phyloP scores from a whole-genome alignment of 1,140 invertebrate genomes.

The Linepithema humile region DNA sequence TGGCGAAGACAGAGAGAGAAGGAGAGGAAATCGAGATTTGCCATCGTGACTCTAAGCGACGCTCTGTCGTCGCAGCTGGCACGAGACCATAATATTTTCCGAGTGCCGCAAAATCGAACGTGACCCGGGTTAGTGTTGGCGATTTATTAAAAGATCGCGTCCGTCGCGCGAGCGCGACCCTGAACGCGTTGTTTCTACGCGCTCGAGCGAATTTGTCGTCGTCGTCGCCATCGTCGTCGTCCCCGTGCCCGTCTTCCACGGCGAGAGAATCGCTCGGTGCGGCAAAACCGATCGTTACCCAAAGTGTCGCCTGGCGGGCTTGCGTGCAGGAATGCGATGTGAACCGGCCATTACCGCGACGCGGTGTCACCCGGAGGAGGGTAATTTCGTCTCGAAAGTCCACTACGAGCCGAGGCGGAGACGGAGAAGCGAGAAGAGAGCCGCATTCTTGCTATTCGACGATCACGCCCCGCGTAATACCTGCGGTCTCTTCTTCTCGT shows the following conservation, averaged over 20 bases:
- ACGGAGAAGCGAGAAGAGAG: slow-evolving; percentile 58
- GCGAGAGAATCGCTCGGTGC: slow-evolving; percentile 20
- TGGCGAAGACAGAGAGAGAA: neutral
- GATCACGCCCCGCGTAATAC: slow-evolving; percentile 12
- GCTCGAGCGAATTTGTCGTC: slow-evolving; percentile 29
- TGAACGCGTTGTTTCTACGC: slow-evolving; percentile 2
- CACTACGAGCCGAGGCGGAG: slow-evolving; percentile 53
- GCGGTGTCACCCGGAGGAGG: slow-evolving; percentile 79
- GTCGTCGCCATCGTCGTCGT: slow-evolving; percentile 8
- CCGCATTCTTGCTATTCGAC: slow-evolving; percentile 59
- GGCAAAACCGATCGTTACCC: slow-evolving; percentile 79
- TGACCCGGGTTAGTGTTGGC: slow-evolving; percentile 48
- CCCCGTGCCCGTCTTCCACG: slow-evolving; percentile 29
- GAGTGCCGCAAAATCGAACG: slow-evolving; percentile 38
- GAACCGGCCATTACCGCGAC: slow-evolving; percentile 77
- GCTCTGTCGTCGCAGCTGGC: slow-evolving; percentile 60
- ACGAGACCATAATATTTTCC: slow-evolving; percentile 53
- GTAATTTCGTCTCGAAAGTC: slow-evolving; percentile 80
- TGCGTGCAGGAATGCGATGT: slow-evolving; percentile 81
- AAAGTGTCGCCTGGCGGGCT: slow-evolving; percentile 83
- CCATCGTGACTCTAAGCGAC: slow-evolving; percentile 40
- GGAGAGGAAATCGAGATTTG: slow-evolving; percentile 1
- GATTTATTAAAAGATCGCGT: slow-evolving; percentile 67
- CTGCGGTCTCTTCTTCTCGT: slow-evolving; percentile 34
- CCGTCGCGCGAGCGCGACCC: slow-evolving; percentile 29